A percentile compares a stretch with the other conserved stretches of the same genome.
phyloP scores from a whole-genome alignment of 2,888 invertebrate genomes.

The Leptinotarsa peninsularis region DNA sequence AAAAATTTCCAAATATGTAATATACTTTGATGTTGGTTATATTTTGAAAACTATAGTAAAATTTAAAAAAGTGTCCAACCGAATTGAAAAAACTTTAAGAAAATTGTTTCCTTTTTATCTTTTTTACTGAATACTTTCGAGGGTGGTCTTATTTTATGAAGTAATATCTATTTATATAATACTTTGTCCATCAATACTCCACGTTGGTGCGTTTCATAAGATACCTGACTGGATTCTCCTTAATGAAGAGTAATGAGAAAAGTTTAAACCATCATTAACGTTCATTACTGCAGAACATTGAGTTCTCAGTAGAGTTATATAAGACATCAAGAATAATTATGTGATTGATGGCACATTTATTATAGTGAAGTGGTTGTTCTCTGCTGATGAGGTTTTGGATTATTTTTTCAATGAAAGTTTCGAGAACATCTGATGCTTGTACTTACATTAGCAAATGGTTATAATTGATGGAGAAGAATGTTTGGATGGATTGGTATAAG shows the following conservation, averaged over 20 bases:
- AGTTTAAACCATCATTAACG: constrained; percentile 43
- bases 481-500: no score
- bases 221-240: constrained; percentile 29
- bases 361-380: constrained; percentile 7
- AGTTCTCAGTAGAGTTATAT: constrained; percentile 40
- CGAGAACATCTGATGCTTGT: neutral
- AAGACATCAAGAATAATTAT: constrained; percentile 44
- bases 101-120: no score
- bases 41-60: no score
- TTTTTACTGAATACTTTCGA: no score
- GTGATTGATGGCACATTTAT: constrained; percentile 46
- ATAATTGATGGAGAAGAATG: neutral
- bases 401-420: neutral
- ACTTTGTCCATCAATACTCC: no score
- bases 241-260: constrained; percentile 55
- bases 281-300: constrained; percentile 37
- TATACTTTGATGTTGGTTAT: no score
- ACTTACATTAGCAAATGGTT: neutral
- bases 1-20: no score
- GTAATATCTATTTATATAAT: no score
- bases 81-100: no score
- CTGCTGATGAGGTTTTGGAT: neutral
- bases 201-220: neutral
- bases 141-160: no score
- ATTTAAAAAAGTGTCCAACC: no score